phyloP scores from a whole-genome alignment of 2,797 vertebrate species.

The Rhodeus uyekii region DNA sequence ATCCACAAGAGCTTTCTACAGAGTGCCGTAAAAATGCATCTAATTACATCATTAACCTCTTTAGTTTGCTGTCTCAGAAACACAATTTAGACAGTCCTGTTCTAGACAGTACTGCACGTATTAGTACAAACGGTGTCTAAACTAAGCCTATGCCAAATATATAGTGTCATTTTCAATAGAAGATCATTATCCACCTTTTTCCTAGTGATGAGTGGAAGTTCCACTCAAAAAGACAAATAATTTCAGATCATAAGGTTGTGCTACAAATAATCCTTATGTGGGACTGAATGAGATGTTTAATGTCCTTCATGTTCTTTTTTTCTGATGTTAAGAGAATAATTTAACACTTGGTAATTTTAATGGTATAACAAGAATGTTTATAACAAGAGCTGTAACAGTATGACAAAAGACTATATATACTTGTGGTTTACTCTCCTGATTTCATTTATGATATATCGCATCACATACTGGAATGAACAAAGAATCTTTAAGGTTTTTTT shows the following conservation, averaged over 20 bases:
- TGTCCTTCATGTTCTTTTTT: too few relatives aligned
- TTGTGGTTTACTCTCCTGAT: background rate
- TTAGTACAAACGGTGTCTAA: background rate
- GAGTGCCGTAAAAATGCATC: conserved; percentile 67
- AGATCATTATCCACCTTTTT: background rate
- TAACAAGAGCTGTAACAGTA: background rate
- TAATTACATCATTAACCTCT: background rate
- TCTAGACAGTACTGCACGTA: background rate
- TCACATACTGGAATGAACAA: background rate
- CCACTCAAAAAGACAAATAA: background rate
- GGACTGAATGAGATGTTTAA: background rate
- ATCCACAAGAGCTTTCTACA: conserved; percentile 58
- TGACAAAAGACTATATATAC: background rate
- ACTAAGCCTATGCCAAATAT: background rate
- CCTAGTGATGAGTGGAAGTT: background rate
- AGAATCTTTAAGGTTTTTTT: background rate
- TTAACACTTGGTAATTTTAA: background rate
- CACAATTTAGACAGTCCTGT: background rate
- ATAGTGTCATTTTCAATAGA: background rate
- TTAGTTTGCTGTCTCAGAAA: background rate
- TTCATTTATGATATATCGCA: background rate
- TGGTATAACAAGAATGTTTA: background rate
- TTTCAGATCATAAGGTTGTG: background rate
- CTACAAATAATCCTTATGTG: background rate
- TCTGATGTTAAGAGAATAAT: background rate